Base-by-base conservation (phyloP, 2,888 invertebrate species). In the Ephialtes manifestator region DNA sequence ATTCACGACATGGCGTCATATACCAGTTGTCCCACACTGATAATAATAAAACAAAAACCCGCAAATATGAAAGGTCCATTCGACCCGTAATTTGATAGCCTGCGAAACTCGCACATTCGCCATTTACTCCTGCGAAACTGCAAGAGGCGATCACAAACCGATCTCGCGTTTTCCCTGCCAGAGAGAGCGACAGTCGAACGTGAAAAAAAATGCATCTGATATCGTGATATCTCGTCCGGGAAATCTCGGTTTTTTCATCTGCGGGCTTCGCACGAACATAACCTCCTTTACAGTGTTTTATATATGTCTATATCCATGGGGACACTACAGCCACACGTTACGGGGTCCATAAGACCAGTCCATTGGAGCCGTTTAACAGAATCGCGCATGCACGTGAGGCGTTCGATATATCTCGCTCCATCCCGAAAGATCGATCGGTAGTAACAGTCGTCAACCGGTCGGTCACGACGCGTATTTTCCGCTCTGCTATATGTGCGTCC, bases 231-330 rank as follows among this genome's bases (percentile, higher is more conserved):
- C 78, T 79, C 60, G 74, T 70, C 70, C 68, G 74, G 78, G 78
- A 83, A 83, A 83, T 83, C 78, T 83, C 83, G 68, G 53, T 74
- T 79, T 83, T 83, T 83, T 74, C 83, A 79, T 83, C 68, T 60
- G 74, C 68, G 72, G 78, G 51, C 72, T 78, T 60, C 18, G 55
- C 46, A 24, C 75, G 46, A 55, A 55, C 65, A 43, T 71, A 63
- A 35, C 68, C 58, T 31, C 13, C 31, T 20, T 28, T 18, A 28
- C 43, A 39, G 39, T 39, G 39, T 39, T 39, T 8, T 18, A 31
- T 60, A 31, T 18, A 35, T 31, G 43, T 63, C n/a, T 18, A 48
- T 75, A 11, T 67, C 15, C 18, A 43, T 48, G 55, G 55, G 48
- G 71, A 35, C 65, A 28, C 53, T 46, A 55, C 67, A 53, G 55